phyloP scores from a whole-genome alignment of 2,797 vertebrate species.

The Acanthurus leucopareius region DNA sequence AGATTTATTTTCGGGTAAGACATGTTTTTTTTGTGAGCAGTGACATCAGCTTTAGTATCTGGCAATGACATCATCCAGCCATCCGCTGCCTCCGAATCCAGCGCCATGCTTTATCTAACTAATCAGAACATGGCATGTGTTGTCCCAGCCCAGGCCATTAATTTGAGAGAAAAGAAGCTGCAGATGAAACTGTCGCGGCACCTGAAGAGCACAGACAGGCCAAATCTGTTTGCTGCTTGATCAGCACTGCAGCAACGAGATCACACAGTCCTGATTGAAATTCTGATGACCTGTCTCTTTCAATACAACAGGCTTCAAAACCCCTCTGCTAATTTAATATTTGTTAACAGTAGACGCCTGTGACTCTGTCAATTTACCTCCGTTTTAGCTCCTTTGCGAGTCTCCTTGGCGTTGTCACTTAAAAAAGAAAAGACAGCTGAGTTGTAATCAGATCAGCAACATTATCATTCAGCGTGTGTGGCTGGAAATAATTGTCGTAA shows the following conservation, averaged over 20 bases:
- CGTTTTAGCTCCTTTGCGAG: conserved; percentile 46
- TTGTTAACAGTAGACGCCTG: conserved; percentile 41
- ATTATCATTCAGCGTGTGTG: conserved; percentile 43
- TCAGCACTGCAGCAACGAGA: conserved; percentile 33
- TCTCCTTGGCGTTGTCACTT: conserved; percentile 18
- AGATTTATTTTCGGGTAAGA: neutral
- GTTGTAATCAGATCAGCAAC: conserved; percentile 48
- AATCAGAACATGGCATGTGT: conserved; percentile 65
- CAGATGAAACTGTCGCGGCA: conserved; percentile 66
- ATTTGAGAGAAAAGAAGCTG: conserved; percentile 31
- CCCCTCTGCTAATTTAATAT: conserved; percentile 52
- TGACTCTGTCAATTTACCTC: conserved; percentile 53
- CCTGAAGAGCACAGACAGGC: conserved; percentile 35
- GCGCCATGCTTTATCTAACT: conserved; percentile 55
- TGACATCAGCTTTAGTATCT: conserved; percentile 12
- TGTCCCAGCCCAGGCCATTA: conserved; percentile 50
- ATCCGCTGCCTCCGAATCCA: conserved; percentile 48
- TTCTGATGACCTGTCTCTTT: conserved; percentile 71
- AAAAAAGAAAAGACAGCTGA: conserved; percentile 37
- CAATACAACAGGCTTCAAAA: conserved; percentile 47
- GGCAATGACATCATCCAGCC: conserved; percentile 13
- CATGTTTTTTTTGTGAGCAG: conserved; percentile 2
- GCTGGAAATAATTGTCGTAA: conserved; percentile 36
- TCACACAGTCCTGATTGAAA: conserved; percentile 50
- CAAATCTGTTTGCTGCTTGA: conserved; percentile 54